A percentile compares a stretch with the other conserved stretches of the same genome.
Conservation (phyloP, 2,113 vertebrate genomes). For the Junco hyemalis region DNA sequence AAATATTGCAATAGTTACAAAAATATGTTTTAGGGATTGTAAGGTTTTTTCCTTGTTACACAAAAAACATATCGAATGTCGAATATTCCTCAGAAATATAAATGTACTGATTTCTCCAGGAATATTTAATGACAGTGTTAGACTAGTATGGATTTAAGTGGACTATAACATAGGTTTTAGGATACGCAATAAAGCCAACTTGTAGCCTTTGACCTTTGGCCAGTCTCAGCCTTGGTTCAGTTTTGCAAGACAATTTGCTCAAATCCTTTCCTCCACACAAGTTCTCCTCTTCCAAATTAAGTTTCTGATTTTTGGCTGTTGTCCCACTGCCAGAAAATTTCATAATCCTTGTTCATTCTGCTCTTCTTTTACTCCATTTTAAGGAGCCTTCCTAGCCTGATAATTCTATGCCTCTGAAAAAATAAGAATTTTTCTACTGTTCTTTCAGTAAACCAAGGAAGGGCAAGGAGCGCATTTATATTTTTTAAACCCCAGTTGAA, state of each 20-base stretch:
- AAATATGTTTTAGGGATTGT: not conserved
- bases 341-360: not conserved
- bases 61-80: not conserved
- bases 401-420: not conserved
- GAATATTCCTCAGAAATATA: not conserved
- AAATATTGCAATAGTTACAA: not conserved
- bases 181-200: not conserved
- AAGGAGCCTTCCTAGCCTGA: not conserved
- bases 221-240: not conserved
- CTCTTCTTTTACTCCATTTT: not conserved
- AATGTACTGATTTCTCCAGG: not conserved
- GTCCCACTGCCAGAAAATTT: not conserved
- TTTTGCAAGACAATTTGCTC: not conserved
- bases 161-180: not conserved
- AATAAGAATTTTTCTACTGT: not conserved
- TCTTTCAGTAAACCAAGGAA: not conserved
- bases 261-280: not conserved
- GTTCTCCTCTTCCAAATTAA: not conserved
- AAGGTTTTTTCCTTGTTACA: not conserved
- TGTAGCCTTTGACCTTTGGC: not conserved
- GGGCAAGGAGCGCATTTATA: not conserved
- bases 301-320: not conserved
- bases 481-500: not conserved
- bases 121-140: not conserved
- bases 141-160: not conserved